These are phyloP conservation scores for Dorcus parallelipipedus DNA, from an alignment of 2,888 invertebrate species.

Conservation along the genomic window DNA sequence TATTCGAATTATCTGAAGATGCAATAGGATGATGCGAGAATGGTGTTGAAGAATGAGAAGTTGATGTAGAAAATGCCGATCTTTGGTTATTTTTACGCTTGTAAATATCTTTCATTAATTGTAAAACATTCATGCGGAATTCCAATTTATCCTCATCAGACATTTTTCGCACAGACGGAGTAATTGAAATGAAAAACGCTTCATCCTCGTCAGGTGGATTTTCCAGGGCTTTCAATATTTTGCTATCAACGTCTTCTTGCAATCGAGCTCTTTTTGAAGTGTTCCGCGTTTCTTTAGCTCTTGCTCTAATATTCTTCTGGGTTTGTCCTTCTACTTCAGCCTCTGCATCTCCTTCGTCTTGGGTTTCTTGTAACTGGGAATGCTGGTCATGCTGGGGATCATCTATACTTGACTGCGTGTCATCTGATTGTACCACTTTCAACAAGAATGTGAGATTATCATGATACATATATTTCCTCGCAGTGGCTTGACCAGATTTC, in stretches of 20 bases:
- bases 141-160: constrained; percentile 6
- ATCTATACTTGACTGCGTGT: neutral
- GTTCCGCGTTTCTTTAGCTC: neutral
- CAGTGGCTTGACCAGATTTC: constrained; percentile 4
- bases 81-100: too few species aligned
- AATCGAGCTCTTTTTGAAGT: neutral
- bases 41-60: too few species aligned
- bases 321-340: neutral
- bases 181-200: constrained; percentile 20
- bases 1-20: too few species aligned
- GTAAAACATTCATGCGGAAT: too few species aligned
- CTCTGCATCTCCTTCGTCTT: neutral
- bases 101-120: too few species aligned
- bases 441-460: neutral
- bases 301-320: neutral
- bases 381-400: neutral
- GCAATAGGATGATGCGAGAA: too few species aligned
- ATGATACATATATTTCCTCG: constrained; percentile 7
- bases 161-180: constrained; percentile 17
- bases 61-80: too few species aligned
- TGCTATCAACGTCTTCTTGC: neutral
- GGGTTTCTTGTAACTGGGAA: neutral
- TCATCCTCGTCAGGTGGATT: constrained; percentile 16
- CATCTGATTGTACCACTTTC: neutral
- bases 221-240: neutral